These are phyloP conservation scores for Lontra canadensis DNA, from an alignment of 2,113 vertebrate genomes.

Conservation along the genomic window DNA sequence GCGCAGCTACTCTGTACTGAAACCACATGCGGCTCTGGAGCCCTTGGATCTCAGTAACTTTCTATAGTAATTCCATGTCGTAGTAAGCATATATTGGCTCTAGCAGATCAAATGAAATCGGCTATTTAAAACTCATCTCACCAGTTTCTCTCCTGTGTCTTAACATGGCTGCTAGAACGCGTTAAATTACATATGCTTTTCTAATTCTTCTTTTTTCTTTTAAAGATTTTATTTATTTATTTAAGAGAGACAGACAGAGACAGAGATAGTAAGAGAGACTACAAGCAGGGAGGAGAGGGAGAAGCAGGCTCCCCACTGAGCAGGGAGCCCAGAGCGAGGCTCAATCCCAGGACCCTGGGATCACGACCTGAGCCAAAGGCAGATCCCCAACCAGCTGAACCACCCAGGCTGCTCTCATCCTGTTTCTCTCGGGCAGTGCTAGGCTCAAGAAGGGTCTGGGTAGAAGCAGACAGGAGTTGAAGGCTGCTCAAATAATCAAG, in stretches of 20 bases:
- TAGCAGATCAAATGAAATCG: background rate
- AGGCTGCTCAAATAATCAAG: background rate
- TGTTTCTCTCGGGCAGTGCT: background rate
- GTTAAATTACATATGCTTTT: background rate
- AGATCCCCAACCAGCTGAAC: no score
- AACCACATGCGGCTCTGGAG: background rate
- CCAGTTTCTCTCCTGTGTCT: background rate
- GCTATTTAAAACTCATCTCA: background rate
- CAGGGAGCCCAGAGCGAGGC: no score
- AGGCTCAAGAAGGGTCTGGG: background rate
- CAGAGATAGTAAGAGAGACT: no score
- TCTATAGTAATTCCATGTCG: background rate
- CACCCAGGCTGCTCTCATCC: background rate
- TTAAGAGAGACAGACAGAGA: no score
- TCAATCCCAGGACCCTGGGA: no score
- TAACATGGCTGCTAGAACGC: background rate
- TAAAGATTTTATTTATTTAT: no score
- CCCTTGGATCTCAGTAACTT: background rate
- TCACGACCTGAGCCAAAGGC: no score
- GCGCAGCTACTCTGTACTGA: background rate
- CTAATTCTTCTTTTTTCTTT: no score
- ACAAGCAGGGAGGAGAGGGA: no score
- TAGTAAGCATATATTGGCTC: background rate
- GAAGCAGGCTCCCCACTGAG: no score
- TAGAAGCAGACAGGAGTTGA: background rate